Evolutionary conservation across 2,113 vertebrate genomes (phyloP), one percentile per base, ranked within the genome.

Genomic region (Nyctereutes procyonoides): DNA sequence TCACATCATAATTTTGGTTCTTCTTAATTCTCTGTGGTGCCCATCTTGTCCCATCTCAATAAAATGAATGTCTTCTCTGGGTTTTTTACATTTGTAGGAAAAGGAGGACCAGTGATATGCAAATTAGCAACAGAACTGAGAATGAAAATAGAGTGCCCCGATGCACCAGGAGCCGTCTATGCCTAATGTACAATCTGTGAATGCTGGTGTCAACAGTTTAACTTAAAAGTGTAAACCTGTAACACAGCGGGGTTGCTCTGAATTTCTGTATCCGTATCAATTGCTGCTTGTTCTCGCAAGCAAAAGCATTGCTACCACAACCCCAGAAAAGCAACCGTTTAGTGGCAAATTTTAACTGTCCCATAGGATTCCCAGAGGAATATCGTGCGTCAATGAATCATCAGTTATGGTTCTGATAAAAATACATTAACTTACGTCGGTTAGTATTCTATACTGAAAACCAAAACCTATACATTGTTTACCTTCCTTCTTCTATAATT

Each of bases 11-110:
- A 13, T 53, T 65, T 83, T 51, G 28, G 17, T 30, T 84, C 5
- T 81, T 13, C 28, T 60, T 83, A 43, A 56, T 11, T 3, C 28
- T 32, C 26, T 2, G 4, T 4, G 26, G 5, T 38, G n/a, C 48
- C 20, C 62, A 13, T 48, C 22, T 14, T 97, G 3, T 79, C 30
- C 32, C 48, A 1, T 48, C 63, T 93, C 9, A n/a, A 56, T 84
- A 84, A 82, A 71, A 58, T 26, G 11, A n/a, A 24, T 32, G 24
- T 71, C 35, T 76, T 51, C 28, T 87, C 32, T 82, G 4, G 20
- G 51, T n/a, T 83, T 88, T 93, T 96, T 73, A 73, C 3, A 79
- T 88, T 79, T 88, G 35, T 85, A 91, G 35, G 77, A 88, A 88
- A 53, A 32, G 12, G 48, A 84, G 19, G 8, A 20, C 67, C 8